Evolutionary conservation across 2,888 invertebrate species (phyloP).

Genomic region (Philereme transversata): DNA sequence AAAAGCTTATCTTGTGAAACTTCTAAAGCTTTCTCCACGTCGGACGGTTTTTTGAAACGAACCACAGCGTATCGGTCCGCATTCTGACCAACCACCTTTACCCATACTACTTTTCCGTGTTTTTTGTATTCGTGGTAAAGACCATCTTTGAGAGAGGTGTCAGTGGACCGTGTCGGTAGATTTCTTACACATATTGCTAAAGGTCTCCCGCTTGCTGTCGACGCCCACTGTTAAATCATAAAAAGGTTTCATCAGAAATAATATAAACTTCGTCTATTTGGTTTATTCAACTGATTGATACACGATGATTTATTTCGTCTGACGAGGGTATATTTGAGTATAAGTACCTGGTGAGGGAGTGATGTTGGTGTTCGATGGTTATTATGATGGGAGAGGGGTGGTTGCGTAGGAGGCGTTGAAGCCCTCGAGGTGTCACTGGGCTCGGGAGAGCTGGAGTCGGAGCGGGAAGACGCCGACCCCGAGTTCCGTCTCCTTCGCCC

Average conservation of each 20-base stretch:
- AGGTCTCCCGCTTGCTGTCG: conserved; percentile 89
- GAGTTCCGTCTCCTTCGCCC: conserved; percentile 80
- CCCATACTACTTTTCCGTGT: conserved; percentile 98
- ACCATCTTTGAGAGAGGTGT: conserved; percentile 98
- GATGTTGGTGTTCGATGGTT: conserved; percentile 62
- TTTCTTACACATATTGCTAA: conserved; percentile 96
- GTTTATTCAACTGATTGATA: not conserved
- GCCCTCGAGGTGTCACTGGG: conserved; percentile 84
- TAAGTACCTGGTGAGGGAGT: conserved; percentile 59
- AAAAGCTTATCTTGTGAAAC: conserved; percentile 98
- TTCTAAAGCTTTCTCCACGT: conserved; percentile 97
- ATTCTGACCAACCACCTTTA: conserved; percentile 95
- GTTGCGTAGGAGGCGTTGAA: conserved; percentile 81
- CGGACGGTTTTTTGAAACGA: conserved; percentile 98
- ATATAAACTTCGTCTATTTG: not conserved
- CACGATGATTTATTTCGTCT: not conserved
- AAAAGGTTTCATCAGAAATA: conserved; percentile 22
- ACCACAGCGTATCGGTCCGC: conserved; percentile 95
- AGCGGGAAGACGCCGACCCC: conserved; percentile 79
- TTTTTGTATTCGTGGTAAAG: conserved; percentile 99
- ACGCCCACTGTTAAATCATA: conserved; percentile 73
- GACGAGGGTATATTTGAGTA: not conserved
- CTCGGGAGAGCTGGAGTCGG: conserved; percentile 84
- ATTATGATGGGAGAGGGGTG: conserved; percentile 60
- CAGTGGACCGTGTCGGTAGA: conserved; percentile 94